These are phyloP conservation scores for Spermophilus dauricus DNA, from an alignment of 2,113 vertebrate genomes.

Conservation along the genomic window DNA sequence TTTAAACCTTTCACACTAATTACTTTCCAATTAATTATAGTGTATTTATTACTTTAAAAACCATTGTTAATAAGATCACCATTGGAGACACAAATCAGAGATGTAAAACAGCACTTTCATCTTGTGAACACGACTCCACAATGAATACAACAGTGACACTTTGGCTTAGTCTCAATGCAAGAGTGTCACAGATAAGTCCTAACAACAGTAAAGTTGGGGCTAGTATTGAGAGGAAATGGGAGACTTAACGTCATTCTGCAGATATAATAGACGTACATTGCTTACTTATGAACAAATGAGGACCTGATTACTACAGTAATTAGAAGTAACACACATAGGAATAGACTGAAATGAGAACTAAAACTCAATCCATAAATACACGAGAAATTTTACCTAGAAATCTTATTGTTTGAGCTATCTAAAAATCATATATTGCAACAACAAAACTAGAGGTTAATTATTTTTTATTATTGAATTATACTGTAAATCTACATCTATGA, in stretches of 20 bases:
- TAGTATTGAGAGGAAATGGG: background rate
- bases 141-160: background rate
- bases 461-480: slow-evolving; percentile 83
- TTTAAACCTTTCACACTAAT: slow-evolving; percentile 3
- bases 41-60: background rate
- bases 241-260: background rate
- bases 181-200: background rate
- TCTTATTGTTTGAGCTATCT: background rate
- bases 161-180: slow-evolving; percentile 32
- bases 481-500: slow-evolving; percentile 78
- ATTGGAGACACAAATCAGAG: background rate
- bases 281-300: background rate
- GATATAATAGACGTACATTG: background rate
- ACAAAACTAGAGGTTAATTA: slow-evolving; percentile 82
- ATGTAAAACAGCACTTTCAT: background rate
- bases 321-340: slow-evolving; percentile 27
- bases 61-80: slow-evolving; percentile 19
- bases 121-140: background rate
- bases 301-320: background rate
- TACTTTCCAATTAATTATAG: background rate
- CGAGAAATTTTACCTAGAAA: slow-evolving; percentile 8
- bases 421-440: slow-evolving; percentile 80
- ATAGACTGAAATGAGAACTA: background rate
- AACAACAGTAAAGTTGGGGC: background rate
- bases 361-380: slow-evolving; percentile 41